These are phyloP conservation scores for Herpetotheres cachinnans DNA, from an alignment of 2,113 vertebrate species.

Conservation along the genomic window DNA sequence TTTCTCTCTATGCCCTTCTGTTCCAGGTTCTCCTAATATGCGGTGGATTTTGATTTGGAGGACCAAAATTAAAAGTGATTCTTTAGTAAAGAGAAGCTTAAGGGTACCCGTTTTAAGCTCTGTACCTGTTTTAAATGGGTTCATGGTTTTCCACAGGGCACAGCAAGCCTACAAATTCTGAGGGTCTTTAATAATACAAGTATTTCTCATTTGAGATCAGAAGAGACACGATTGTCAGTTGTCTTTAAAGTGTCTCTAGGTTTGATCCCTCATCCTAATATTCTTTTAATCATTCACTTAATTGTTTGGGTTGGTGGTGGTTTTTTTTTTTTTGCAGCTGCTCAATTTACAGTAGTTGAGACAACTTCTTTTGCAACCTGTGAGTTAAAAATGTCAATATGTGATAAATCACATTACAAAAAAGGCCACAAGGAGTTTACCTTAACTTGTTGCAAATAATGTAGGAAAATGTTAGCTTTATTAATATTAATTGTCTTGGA, in stretches of 20 bases:
- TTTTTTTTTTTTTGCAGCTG: not conserved
- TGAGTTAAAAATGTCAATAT: not conserved
- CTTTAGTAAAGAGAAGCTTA: not conserved
- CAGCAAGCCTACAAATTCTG: not conserved
- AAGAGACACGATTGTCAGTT: not conserved
- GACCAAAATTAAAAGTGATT: not conserved
- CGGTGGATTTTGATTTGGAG: not conserved
- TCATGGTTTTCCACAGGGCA: not conserved
- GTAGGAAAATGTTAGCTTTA: not conserved
- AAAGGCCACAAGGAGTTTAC: not conserved
- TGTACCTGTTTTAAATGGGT: not conserved
- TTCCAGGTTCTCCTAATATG: not conserved
- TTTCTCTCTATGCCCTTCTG: not conserved
- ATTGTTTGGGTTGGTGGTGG: not conserved
- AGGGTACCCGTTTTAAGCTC: not conserved
- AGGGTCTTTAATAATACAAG: not conserved
- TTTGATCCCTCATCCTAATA: not conserved
- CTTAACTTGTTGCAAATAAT: not conserved
- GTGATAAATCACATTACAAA: not conserved
- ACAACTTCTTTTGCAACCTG: not conserved
- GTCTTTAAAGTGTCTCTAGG: not conserved
- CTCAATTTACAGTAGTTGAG: not conserved
- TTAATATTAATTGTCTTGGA: not conserved
- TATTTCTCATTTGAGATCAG: not conserved
- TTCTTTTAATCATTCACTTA: not conserved